Conservation (phyloP, 1,140 invertebrate genomes). For the Brachionus koreanus region DNA sequence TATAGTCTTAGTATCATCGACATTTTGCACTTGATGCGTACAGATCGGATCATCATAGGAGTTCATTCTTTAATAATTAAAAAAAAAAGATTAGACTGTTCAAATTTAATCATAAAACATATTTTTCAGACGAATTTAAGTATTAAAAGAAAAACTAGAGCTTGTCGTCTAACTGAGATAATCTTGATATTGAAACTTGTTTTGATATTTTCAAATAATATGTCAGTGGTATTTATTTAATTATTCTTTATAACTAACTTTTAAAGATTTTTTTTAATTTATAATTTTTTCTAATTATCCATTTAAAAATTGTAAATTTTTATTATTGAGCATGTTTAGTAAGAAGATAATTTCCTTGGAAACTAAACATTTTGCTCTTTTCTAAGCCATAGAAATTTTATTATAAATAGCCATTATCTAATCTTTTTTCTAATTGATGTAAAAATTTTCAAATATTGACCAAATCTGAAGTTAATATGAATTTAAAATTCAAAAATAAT, state of each 20-base stretch:
- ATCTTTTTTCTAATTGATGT: background rate
- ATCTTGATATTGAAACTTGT: slow-evolving; percentile 24
- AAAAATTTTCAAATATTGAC: background rate
- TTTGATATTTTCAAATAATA: slow-evolving; percentile 7
- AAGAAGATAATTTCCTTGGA: slow-evolving; percentile 23
- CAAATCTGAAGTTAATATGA: background rate
- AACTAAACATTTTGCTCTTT: background rate
- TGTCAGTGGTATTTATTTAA: slow-evolving; percentile 8
- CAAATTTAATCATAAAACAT: background rate
- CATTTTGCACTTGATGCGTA: background rate
- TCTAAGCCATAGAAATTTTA: background rate
- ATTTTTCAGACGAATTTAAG: background rate
- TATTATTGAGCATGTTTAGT: background rate
- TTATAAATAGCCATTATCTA: background rate
- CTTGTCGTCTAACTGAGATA: slow-evolving; percentile 29
- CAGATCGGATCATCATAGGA: background rate
- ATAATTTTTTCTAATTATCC: background rate
- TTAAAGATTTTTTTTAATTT: background rate
- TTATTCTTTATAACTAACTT: background rate
- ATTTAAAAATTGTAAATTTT: background rate
- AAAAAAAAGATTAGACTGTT: background rate
- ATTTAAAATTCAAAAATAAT: no score
- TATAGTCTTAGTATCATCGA: background rate
- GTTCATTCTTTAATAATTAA: background rate
- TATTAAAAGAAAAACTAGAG: background rate